A percentile compares a stretch with the other conserved stretches of the same genome.
Evolutionary conservation across 2,113 vertebrate species (phyloP).

Genomic region (Ameiurus melas): DNA sequence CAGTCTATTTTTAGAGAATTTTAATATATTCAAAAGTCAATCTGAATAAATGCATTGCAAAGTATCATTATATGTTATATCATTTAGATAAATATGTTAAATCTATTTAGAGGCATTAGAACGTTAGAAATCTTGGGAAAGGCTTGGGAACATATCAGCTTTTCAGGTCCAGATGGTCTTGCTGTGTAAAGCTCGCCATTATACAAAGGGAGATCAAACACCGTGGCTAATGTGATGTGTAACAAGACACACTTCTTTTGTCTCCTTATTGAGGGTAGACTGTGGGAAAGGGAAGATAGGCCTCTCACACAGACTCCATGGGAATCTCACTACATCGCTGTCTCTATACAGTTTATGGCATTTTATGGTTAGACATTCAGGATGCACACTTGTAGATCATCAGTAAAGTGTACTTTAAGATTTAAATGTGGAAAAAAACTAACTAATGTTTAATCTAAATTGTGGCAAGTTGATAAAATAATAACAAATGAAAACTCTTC

Average conservation of each 20-base stretch:
- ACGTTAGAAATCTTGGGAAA: conserved; percentile 38
- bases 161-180: conserved; percentile 80
- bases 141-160: conserved; percentile 30
- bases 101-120: background rate
- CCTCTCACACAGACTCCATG: conserved; percentile 79
- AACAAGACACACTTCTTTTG: conserved; percentile 92
- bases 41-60: background rate
- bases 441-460: background rate
- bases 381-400: background rate
- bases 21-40: background rate
- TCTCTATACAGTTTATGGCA: background rate
- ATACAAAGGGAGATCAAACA: conserved; percentile 79
- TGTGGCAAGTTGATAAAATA: background rate
- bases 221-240: conserved; percentile 86
- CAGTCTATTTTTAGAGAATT: background rate
- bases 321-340: conserved; percentile 60
- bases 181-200: conserved; percentile 58
- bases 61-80: background rate
- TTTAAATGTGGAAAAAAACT: background rate
- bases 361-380: conserved; percentile 24
- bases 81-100: background rate
- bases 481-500: background rate
- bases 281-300: conserved; percentile 86
- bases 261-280: conserved; percentile 72
- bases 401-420: background rate